Percentiles rank a stretch among this genome's conserved stretches.
phyloP scores from a whole-genome alignment of 2,888 invertebrate species.

The Noctua comes region DNA sequence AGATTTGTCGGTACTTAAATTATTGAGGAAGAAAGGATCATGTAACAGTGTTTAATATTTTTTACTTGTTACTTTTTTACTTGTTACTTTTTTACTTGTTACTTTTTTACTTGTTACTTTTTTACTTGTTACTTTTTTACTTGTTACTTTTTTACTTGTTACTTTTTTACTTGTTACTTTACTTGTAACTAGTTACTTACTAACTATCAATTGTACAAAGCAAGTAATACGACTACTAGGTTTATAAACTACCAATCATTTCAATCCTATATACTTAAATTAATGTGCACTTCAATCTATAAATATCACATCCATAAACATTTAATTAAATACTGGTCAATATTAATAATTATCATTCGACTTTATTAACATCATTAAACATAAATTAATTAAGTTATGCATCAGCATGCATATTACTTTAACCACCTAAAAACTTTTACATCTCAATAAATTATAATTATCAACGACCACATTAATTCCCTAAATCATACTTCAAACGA shows the following conservation, averaged over 20 bases:
- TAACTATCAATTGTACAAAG: background rate
- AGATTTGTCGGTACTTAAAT: slow-evolving; percentile 25
- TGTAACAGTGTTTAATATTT: background rate
- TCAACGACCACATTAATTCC: slow-evolving; percentile 61
- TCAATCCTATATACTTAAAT: background rate
- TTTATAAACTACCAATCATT: background rate
- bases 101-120: no score
- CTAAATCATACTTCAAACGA: slow-evolving; percentile 58
- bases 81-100: no score
- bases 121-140: no score
- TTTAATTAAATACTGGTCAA: slow-evolving; percentile 23
- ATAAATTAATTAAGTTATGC: slow-evolving; percentile 35
- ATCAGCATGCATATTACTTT: slow-evolving; percentile 17
- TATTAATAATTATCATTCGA: slow-evolving; percentile 20
- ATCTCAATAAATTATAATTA: slow-evolving; percentile 64
- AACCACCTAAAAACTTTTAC: slow-evolving; percentile 48
- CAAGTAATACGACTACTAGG: background rate
- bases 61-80: no score
- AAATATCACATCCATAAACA: slow-evolving; percentile 1
- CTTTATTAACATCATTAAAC: slow-evolving; percentile 33
- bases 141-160: no score
- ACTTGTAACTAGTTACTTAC: no score
- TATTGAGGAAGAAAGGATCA: slow-evolving; percentile 15
- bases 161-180: no score
- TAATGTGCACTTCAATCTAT: background rate